These are phyloP conservation scores for Acromyrmex heyeri DNA, from an alignment of 1,140 invertebrate species.

Conservation along the genomic window DNA sequence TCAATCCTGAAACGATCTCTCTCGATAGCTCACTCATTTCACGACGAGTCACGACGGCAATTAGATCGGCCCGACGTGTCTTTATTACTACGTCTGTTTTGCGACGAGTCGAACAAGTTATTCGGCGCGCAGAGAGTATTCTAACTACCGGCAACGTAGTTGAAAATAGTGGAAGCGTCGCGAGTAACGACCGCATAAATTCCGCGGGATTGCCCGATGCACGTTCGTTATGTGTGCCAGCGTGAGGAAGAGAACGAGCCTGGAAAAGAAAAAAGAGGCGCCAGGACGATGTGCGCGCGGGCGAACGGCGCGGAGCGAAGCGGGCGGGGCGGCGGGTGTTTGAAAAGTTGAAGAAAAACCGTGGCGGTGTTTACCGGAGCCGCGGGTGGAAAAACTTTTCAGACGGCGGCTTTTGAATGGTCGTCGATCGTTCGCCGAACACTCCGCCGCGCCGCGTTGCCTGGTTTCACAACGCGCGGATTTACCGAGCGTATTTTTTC, in stretches of 20 bases:
- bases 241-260: conserved; percentile 60
- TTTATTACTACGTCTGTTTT: conserved; percentile 74
- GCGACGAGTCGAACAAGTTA: conserved; percentile 74
- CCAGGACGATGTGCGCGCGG: conserved; percentile 31
- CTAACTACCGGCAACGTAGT: conserved; percentile 53
- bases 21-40: conserved; percentile 29
- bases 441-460: conserved; percentile 64
- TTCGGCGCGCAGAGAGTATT: conserved; percentile 60
- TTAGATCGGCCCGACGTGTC: conserved; percentile 52
- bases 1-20: conserved; percentile 28
- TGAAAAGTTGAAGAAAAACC: conserved; percentile 77
- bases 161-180: conserved; percentile 72
- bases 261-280: conserved; percentile 45
- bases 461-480: conserved; percentile 73
- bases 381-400: conserved; percentile 75
- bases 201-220: conserved; percentile 72
- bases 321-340: conserved; percentile 25
- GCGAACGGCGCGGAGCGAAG: background rate
- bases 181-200: conserved; percentile 77
- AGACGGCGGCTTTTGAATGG: conserved; percentile 77
- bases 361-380: conserved; percentile 73
- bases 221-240: conserved; percentile 73
- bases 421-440: conserved; percentile 76
- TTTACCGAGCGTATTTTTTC: conserved; percentile 70
- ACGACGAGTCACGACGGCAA: conserved; percentile 32